Evolutionary conservation across 2,113 vertebrate genomes (phyloP).

Genomic region (Aplodontia rufa): DNA sequence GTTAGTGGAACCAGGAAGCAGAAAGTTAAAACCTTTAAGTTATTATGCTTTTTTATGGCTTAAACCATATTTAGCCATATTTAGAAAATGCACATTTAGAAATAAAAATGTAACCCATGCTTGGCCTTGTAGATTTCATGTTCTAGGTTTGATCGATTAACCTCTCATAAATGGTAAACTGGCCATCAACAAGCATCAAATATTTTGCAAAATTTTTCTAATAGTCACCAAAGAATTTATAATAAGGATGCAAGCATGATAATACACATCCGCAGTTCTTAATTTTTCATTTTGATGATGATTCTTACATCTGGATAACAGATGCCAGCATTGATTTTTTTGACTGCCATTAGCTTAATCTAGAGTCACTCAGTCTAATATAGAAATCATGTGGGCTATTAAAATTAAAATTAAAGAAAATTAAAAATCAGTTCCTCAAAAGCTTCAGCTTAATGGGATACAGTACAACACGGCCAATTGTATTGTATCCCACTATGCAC

Average conservation of each 20-base stretch:
- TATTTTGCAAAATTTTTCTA: neutral
- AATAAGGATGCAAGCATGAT: neutral
- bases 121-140: neutral
- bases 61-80: neutral
- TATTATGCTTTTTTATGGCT: neutral
- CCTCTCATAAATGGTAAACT: neutral
- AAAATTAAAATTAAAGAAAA: slow-evolving; percentile 45
- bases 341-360: neutral
- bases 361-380: neutral
- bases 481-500: neutral
- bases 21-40: neutral
- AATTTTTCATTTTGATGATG: neutral
- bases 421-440: slow-evolving; percentile 7
- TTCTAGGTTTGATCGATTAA: neutral
- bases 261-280: no score
- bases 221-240: neutral
- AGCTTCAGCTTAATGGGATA: neutral
- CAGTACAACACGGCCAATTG: slow-evolving; percentile 6
- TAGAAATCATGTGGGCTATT: slow-evolving; percentile 3
- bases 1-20: neutral
- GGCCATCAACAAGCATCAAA: neutral
- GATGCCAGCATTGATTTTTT: neutral
- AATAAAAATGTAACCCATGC: neutral
- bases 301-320: neutral
- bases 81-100: neutral